Base-by-base conservation (phyloP, 2,888 invertebrate species). In the Drosophila acutilabella region DNA sequence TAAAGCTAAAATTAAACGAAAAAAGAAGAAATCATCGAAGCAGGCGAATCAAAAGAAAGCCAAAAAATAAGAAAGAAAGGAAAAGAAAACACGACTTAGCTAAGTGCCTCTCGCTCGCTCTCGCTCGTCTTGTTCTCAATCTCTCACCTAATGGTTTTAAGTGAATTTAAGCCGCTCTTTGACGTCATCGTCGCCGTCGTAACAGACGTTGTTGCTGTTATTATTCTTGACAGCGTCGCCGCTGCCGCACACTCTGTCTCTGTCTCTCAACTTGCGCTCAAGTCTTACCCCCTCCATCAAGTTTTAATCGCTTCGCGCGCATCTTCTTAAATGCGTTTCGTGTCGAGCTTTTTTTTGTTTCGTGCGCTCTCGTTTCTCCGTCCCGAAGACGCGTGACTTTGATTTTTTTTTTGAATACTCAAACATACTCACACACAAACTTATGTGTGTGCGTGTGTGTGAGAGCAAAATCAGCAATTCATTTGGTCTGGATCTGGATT, bases 81-180 rank as follows among this genome's bases (percentile, higher is more conserved):
- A 26, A 30, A 8, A 5, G 50, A 38, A 33, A 40, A 38, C 45
- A 33, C 64, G 44, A 78, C 58, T 42, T 58, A 70, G 65, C 72
- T 72, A 86, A 81, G 87, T 84, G 87, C 87, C 87, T 72, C 38
- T 73, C 52, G 41, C 23, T 68, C 40, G 62, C 36, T 54, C 53
- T 14, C 38, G 57, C 69, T 33, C 11, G 5, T 6, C 14, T 30
- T 26, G 20, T 10, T 42, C 51, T 66, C n/a, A 18, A 13, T 47
- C 33, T 57, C 53, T 62, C 71, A 41, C 38, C 78, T 62, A 78
- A 74, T 86, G 74, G 73, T 66, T 73, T 74, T 71, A 52, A 61
- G 74, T 72, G 77, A 72, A 74, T 74, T 78, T 62, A 75, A 71
- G 68, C 69, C 64, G 68, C 61, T 61, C 62, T 72, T 64, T 78